Base-by-base conservation (phyloP, 1,140 invertebrate genomes). In the Brachionus asplanchnoidis region DNA sequence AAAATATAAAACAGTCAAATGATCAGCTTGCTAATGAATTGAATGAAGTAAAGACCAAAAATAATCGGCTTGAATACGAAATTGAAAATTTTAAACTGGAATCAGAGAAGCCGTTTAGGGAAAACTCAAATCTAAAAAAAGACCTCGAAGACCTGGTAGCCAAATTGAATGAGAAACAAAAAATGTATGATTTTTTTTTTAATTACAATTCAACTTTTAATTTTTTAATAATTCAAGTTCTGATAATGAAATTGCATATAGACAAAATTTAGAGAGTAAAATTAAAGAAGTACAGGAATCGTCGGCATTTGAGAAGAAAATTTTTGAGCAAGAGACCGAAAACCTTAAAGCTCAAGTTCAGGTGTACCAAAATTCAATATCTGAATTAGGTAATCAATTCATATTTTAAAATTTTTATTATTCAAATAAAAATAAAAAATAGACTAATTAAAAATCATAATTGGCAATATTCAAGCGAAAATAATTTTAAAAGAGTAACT, bases 1-100 rank as follows among this genome's bases (percentile, higher is more conserved):
- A 82, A 82, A 46, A 82, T 65, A 44, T 68, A 8, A 60, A 68
- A n/a, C 14, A 20, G 40, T 42, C 50, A 17, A 82, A 82, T 46
- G 79, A 82, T 20, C 20, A 82, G 26, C 53, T 82, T 3, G 65
- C 65, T 6, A 68, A 42, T 46, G 79, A 82, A 42, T 44, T 82
- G 40, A 68, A 82, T 46, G 79, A 82, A 46, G 53, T 68, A 17
- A 82, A 82, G 32, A 17, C 53, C 3, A 82, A n/a, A 36, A 60
- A 65, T n/a, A 82, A 82, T 82, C 79, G 79, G 3, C 32, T 82
- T 26, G 79, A 82, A 68, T 82, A 42, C 20, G 79, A 82, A 46
- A 20, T 82, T 12, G 79, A 82, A 65, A 44, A 65, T 60, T 65
- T 46, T 12, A 60, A 68, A 82, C 23, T 82, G 6, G 79, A 68